phyloP scores from a whole-genome alignment of 2,113 vertebrate species.

The Perca fluviatilis region DNA sequence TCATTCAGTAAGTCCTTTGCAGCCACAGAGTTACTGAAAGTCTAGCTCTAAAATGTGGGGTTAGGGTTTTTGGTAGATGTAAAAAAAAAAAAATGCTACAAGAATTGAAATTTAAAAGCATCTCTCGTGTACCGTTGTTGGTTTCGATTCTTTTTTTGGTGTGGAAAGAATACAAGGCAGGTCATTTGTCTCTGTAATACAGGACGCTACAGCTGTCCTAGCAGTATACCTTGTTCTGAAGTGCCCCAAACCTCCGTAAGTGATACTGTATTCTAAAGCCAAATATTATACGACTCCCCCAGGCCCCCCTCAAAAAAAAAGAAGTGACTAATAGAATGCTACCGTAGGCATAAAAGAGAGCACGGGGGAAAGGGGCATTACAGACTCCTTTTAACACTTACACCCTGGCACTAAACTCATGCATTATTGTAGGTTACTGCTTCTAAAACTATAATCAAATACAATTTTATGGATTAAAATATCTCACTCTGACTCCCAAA shows the following conservation, averaged over 20 bases:
- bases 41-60: slow-evolving; percentile 14
- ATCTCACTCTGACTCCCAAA: slow-evolving; percentile 89
- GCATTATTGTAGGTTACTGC: slow-evolving; percentile 94
- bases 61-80: not conserved
- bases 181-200: slow-evolving; percentile 22
- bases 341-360: slow-evolving; percentile 11
- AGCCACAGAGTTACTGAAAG: slow-evolving; percentile 57
- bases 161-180: slow-evolving; percentile 15
- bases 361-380: slow-evolving; percentile 28
- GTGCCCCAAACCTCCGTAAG: slow-evolving; percentile 19
- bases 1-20: slow-evolving; percentile 45
- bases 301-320: not conserved
- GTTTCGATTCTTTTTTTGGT: slow-evolving; percentile 33
- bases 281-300: slow-evolving; percentile 20
- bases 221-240: slow-evolving; percentile 17
- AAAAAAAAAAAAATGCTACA: slow-evolving; percentile 63
- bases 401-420: slow-evolving; percentile 87
- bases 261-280: slow-evolving; percentile 45
- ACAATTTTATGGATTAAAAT: slow-evolving; percentile 93
- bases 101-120: slow-evolving; percentile 34
- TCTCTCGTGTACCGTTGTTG: slow-evolving; percentile 27
- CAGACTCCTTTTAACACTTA: slow-evolving; percentile 60
- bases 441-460: slow-evolving; percentile 92
- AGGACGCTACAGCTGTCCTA: slow-evolving; percentile 50
- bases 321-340: slow-evolving; percentile 44